Percentiles rank a stretch among this genome's conserved stretches.
Evolutionary conservation across 2,113 vertebrate genomes (phyloP).

Genomic region (Noturus placidus): DNA sequence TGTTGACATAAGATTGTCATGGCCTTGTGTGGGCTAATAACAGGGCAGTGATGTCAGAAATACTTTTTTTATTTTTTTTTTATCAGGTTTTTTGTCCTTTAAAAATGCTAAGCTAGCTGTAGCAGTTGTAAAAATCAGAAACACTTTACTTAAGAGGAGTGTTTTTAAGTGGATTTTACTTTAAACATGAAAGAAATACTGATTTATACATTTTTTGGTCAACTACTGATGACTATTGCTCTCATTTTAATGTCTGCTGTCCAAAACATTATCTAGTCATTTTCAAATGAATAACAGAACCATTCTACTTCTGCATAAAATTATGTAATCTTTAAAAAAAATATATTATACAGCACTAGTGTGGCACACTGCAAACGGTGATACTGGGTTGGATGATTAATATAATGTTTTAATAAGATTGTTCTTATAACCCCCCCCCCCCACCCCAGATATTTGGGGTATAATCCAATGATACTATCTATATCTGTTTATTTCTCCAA

Average conservation of each 20-base stretch:
- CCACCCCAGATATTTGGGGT: too few relatives aligned
- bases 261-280: background rate
- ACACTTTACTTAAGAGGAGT: background rate
- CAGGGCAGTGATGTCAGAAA: background rate
- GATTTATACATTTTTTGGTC: background rate
- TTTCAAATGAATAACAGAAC: background rate
- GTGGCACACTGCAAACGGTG: background rate
- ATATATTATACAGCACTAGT: too few relatives aligned
- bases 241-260: background rate
- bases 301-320: background rate
- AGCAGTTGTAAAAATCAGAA: background rate
- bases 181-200: background rate
- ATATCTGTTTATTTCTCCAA: too few relatives aligned
- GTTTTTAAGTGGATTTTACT: background rate
- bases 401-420: background rate
- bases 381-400: background rate
- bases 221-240: background rate
- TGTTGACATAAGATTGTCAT: background rate
- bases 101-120: background rate
- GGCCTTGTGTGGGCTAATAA: background rate
- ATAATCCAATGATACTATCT: too few relatives aligned
- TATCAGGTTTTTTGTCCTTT: background rate
- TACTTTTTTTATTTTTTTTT: background rate
- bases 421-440: background rate
- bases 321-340: background rate